Conservation (phyloP, 2,888 invertebrate species). For the Pimpla rufipes region DNA sequence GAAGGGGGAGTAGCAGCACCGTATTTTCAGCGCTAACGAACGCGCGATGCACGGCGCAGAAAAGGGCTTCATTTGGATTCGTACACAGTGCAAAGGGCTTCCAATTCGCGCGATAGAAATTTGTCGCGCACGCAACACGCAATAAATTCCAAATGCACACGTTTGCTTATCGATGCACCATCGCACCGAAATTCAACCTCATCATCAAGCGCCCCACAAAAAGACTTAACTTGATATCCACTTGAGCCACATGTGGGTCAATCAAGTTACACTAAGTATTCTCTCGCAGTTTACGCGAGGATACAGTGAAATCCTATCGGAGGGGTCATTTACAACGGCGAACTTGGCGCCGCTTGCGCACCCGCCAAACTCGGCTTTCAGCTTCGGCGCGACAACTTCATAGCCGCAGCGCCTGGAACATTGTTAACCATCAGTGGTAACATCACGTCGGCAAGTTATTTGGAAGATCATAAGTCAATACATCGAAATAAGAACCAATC, state of each 20-base stretch:
- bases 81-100: slow-evolving; percentile 2
- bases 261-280: slow-evolving; percentile 42
- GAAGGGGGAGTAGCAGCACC: neutral
- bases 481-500: too few species aligned
- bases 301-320: slow-evolving; percentile 37
- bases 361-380: slow-evolving; percentile 14
- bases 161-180: neutral
- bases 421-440: neutral
- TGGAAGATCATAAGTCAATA: too few species aligned
- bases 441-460: neutral
- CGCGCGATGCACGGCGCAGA: neutral
- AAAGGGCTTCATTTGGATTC: slow-evolving; percentile 10
- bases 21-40: slow-evolving; percentile 7
- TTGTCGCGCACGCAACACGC: neutral
- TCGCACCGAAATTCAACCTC: neutral
- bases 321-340: slow-evolving; percentile 13
- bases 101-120: neutral
- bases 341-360: neutral
- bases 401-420: neutral
- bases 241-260: slow-evolving; percentile 24
- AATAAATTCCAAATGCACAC: neutral
- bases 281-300: neutral
- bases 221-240: slow-evolving; percentile 4
- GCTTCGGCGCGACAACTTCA: neutral
- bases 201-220: neutral